phyloP scores from a whole-genome alignment of 2,797 vertebrate genomes.

The Columba guinea region DNA sequence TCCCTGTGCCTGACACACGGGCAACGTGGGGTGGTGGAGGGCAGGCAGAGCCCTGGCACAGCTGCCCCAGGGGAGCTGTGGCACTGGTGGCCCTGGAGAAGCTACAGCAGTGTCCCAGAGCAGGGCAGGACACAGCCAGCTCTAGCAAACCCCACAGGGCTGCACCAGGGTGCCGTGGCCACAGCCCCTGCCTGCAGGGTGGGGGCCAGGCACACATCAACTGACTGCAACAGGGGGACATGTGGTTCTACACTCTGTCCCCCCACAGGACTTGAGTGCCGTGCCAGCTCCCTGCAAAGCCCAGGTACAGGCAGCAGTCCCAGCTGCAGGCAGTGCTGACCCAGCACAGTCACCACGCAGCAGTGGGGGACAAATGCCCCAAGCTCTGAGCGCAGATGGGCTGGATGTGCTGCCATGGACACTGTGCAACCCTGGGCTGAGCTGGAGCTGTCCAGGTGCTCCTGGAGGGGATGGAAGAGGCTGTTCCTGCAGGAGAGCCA shows the following conservation, averaged over 20 bases:
- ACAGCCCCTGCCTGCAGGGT: accelerated
- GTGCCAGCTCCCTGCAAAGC: neutral
- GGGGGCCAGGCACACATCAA: neutral
- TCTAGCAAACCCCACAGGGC: accelerated
- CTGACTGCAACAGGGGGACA: no score
- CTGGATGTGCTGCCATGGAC: neutral
- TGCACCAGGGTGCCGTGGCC: no score
- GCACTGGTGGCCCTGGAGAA: no score
- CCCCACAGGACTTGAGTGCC: neutral
- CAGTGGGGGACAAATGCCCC: accelerated
- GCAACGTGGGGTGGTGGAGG: no score
- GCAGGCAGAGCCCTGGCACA: neutral
- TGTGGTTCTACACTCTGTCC: neutral
- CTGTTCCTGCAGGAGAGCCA: neutral
- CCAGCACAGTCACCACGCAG: neutral
- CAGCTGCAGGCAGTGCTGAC: neutral
- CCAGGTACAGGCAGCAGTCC: neutral
- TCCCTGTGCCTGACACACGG: accelerated
- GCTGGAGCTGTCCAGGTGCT: neutral
- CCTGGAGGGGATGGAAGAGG: neutral
- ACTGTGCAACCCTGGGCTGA: neutral
- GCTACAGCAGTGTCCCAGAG: accelerated
- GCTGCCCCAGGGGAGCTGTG: neutral
- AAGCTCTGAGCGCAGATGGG: accelerated
- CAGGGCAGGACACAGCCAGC: neutral